A percentile compares a stretch with the other conserved stretches of the same genome.
Evolutionary conservation across 2,113 vertebrate species (phyloP).

Genomic region (Onychostoma macrolepis): DNA sequence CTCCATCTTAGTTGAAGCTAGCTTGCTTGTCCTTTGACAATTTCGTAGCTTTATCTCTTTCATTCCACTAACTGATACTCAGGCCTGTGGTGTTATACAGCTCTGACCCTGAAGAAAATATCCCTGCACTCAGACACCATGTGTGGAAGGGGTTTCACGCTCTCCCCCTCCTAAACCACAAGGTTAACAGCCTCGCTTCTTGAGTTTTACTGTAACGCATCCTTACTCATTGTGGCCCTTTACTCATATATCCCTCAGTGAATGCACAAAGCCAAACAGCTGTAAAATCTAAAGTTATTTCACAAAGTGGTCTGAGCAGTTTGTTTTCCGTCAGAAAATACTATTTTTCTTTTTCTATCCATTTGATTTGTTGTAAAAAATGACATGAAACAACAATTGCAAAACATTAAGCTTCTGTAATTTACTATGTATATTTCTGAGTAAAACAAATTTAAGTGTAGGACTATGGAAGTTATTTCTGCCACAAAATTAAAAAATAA

Average conservation of each 20-base stretch:
- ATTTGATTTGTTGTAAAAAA: neutral
- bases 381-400: neutral
- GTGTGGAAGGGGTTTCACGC: slow-evolving; percentile 15
- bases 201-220: slow-evolving; percentile 30
- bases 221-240: slow-evolving; percentile 22
- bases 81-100: slow-evolving; percentile 53
- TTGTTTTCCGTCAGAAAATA: neutral
- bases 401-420: neutral
- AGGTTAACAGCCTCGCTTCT: slow-evolving; percentile 34
- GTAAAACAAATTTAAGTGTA: neutral
- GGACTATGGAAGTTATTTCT: neutral
- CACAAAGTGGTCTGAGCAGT: neutral
- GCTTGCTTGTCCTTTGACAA: slow-evolving; percentile 11
- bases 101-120: slow-evolving; percentile 58
- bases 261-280: neutral
- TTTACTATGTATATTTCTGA: neutral
- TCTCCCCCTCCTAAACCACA: slow-evolving; percentile 25
- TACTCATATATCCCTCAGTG: slow-evolving; percentile 20
- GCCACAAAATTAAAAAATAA: too few species aligned
- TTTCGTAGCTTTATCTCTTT: slow-evolving; percentile 47
- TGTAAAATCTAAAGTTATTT: slow-evolving; percentile 22
- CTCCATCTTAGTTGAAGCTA: neutral
- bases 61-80: slow-evolving; percentile 40
- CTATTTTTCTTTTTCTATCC: neutral
- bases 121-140: slow-evolving; percentile 26